Percentiles rank a stretch among this genome's conserved stretches.
These are phyloP conservation scores for Holothuria leucospilota DNA, from an alignment of 53 echinoderm and acorn worm species.

Conservation along the genomic window DNA sequence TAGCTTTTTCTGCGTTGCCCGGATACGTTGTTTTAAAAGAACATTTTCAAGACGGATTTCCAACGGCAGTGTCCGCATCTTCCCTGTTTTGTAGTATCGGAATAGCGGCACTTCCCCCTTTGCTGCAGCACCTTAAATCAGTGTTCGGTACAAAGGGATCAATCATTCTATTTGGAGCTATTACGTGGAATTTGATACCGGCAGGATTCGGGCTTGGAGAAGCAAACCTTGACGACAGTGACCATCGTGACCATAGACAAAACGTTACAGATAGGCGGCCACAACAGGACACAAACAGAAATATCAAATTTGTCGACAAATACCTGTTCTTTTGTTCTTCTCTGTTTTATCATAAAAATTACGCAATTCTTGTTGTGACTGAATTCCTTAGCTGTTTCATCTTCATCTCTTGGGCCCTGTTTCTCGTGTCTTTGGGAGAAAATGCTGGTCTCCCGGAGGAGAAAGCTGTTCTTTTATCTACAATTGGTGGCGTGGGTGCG, in stretches of 20 bases:
- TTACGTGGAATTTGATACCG: background rate
- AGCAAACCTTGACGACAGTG: background rate
- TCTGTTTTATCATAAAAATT: background rate
- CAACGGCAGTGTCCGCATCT: background rate
- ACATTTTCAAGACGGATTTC: background rate
- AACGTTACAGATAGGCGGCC: too few species aligned
- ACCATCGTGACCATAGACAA: background rate
- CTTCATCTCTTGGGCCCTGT: slow-evolving; percentile 9
- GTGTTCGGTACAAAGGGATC: background rate
- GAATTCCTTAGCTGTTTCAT: background rate
- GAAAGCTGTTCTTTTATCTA: background rate
- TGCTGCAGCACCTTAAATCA: background rate
- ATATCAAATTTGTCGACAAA: too few species aligned
- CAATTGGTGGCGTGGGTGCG: slow-evolving; percentile 12
- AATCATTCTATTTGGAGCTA: background rate
- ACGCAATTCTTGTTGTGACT: background rate
- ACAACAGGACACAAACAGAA: too few species aligned
- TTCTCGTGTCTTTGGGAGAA: background rate
- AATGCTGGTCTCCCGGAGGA: background rate
- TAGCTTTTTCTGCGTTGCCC: background rate
- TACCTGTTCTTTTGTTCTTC: background rate
- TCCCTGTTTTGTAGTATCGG: background rate
- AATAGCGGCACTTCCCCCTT: background rate
- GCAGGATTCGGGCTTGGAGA: background rate
- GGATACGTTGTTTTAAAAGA: background rate